These are phyloP conservation scores for Morpho deidamia DNA, from an alignment of 2,888 invertebrate species.

Conservation along the genomic window DNA sequence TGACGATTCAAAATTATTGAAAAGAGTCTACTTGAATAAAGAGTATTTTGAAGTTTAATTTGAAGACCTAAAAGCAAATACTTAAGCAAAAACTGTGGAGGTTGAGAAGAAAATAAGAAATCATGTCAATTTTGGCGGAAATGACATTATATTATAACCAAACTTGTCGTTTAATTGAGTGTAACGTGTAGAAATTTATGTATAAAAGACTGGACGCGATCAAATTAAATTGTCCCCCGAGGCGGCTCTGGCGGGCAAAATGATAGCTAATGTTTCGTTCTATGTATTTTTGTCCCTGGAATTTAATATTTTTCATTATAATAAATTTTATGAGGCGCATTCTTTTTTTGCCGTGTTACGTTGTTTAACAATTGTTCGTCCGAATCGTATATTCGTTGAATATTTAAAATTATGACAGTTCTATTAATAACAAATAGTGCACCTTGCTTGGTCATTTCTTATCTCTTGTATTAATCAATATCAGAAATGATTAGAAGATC, in stretches of 20 bases:
- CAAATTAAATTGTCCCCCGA: slow-evolving; percentile 4
- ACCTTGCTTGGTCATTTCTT: too few species aligned
- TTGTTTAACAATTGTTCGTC: slow-evolving; percentile 48
- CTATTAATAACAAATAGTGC: background rate
- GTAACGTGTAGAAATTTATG: background rate
- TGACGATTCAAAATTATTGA: too few species aligned
- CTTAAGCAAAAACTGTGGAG: too few species aligned
- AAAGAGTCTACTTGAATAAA: too few species aligned
- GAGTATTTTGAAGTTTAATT: too few species aligned
- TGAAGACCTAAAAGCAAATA: too few species aligned
- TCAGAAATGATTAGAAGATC: too few species aligned
- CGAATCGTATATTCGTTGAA: slow-evolving; percentile 12
- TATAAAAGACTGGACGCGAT: background rate
- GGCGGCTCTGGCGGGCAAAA: slow-evolving; percentile 37
- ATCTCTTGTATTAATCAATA: too few species aligned
- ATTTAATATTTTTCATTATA: slow-evolving; percentile 71
- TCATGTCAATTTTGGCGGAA: too few species aligned
- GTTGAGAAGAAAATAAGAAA: too few species aligned
- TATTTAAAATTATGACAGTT: slow-evolving; percentile 8
- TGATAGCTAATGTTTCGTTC: slow-evolving; percentile 35
- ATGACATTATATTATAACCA: too few species aligned
- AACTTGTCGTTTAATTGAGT: too few species aligned
- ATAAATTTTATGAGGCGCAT: slow-evolving; percentile 56
- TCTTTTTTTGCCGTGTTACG: slow-evolving; percentile 61
- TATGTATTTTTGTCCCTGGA: slow-evolving; percentile 44